Conservation (phyloP, 1,140 invertebrate species). For the Eurytemora carolleeae region DNA sequence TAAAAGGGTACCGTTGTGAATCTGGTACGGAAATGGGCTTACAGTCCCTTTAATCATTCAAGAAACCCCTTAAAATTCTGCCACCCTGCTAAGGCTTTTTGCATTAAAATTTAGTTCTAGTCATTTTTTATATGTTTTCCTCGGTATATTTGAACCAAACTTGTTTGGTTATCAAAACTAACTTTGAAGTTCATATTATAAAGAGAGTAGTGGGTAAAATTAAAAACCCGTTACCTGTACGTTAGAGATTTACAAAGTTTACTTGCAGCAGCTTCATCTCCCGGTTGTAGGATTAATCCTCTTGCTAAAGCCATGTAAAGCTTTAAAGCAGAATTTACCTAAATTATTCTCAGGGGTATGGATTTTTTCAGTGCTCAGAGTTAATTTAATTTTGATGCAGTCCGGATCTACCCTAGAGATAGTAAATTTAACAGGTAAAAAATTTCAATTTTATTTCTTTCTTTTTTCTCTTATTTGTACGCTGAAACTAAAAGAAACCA, state of each 20-base stretch:
- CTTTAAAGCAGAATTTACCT: background rate
- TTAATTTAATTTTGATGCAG: no score
- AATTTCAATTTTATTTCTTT: background rate
- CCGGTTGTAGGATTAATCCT: background rate
- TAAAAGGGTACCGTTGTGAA: no score
- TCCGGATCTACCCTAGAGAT: no score
- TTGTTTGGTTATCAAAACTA: background rate
- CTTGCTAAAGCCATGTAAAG: background rate
- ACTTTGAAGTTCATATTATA: background rate
- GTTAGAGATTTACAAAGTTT: background rate
- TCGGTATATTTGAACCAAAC: background rate
- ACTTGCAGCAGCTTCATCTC: background rate
- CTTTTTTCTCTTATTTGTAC: background rate
- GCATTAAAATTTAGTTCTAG: background rate
- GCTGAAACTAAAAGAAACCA: no score
- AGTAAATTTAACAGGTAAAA: constrained; percentile 7
- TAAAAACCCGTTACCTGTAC: no score
- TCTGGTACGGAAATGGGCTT: no score
- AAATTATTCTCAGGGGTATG: background rate
- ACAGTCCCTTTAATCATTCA: no score
- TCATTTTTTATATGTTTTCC: background rate
- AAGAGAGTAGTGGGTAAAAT: no score
- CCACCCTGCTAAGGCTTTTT: background rate
- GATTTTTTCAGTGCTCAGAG: no score
- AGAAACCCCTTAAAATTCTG: background rate